These are phyloP conservation scores for Macrosoma leucophasiata DNA, from an alignment of 2,888 invertebrate species.

Conservation along the genomic window DNA sequence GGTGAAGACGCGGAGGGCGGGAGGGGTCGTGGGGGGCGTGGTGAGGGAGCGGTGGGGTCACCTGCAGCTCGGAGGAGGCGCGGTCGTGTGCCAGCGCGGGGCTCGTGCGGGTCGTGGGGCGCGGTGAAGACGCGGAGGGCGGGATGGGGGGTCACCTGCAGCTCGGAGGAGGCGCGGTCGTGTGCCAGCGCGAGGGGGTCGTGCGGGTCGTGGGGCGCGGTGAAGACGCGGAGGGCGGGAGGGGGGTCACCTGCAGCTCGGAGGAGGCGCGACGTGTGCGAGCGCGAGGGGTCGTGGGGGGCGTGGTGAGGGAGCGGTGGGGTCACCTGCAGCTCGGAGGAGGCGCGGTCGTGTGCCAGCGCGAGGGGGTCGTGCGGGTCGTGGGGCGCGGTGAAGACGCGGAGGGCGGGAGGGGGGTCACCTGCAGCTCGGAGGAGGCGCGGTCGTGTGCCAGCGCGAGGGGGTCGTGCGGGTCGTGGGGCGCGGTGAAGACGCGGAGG, in stretches of 20 bases:
- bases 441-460: too few relatives aligned
- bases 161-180: slow-evolving; percentile 88
- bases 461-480: too few relatives aligned
- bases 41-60: slow-evolving; percentile 41
- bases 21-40: too few relatives aligned
- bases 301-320: too few relatives aligned
- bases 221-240: slow-evolving; percentile 97
- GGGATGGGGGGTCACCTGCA: slow-evolving; percentile 95
- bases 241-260: slow-evolving; percentile 92
- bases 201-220: slow-evolving; percentile 83
- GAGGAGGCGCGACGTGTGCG: slow-evolving; percentile 53
- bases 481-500: too few relatives aligned
- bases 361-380: too few relatives aligned
- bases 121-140: slow-evolving; percentile 96
- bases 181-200: slow-evolving; percentile 71
- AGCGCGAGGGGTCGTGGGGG: slow-evolving; percentile 2
- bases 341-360: neutral
- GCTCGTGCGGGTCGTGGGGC: slow-evolving; percentile 75
- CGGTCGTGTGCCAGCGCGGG: slow-evolving; percentile 79
- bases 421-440: too few relatives aligned
- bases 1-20: too few relatives aligned
- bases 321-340: too few relatives aligned
- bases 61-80: slow-evolving; percentile 90
- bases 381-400: too few relatives aligned
- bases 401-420: too few relatives aligned